Conservation (phyloP, 2,888 invertebrate genomes). For the Nemotelus nigrinus region DNA sequence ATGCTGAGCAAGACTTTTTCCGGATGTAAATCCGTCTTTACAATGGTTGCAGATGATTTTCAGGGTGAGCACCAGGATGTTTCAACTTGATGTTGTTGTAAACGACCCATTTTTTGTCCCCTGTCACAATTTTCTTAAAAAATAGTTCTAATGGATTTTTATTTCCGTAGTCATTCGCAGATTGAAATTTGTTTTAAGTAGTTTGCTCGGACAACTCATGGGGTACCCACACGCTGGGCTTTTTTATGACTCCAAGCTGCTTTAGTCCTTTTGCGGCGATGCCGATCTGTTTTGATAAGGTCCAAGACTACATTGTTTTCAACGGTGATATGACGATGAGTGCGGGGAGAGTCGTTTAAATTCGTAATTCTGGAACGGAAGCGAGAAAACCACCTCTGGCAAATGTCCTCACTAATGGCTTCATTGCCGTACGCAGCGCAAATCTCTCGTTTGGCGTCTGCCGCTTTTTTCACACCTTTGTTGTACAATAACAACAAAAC, state of each 20-base stretch:
- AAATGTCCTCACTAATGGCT: not conserved
- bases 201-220: no score
- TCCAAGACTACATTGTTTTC: slow-evolving; percentile 3
- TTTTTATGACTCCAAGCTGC: not conserved
- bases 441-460: not conserved
- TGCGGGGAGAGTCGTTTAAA: not conserved
- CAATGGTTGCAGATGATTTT: slow-evolving; percentile 48
- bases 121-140: slow-evolving; percentile 50
- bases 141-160: slow-evolving; percentile 52
- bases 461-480: not conserved
- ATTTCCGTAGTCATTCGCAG: slow-evolving; percentile 51
- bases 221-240: not conserved
- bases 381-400: slow-evolving; percentile 1
- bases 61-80: slow-evolving; percentile 49
- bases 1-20: slow-evolving; percentile 21
- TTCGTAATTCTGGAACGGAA: not conserved
- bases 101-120: slow-evolving; percentile 2
- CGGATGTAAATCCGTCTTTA: slow-evolving; percentile 49
- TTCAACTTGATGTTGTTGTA: slow-evolving; percentile 50
- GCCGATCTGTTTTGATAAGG: not conserved
- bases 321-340: not conserved
- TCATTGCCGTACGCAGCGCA: not conserved
- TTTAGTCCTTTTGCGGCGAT: not conserved
- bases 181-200: slow-evolving; percentile 24
- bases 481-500: not conserved